These are phyloP conservation scores for Dendrolimus punctatus DNA, from an alignment of 1,140 invertebrate species.

Conservation along the genomic window DNA sequence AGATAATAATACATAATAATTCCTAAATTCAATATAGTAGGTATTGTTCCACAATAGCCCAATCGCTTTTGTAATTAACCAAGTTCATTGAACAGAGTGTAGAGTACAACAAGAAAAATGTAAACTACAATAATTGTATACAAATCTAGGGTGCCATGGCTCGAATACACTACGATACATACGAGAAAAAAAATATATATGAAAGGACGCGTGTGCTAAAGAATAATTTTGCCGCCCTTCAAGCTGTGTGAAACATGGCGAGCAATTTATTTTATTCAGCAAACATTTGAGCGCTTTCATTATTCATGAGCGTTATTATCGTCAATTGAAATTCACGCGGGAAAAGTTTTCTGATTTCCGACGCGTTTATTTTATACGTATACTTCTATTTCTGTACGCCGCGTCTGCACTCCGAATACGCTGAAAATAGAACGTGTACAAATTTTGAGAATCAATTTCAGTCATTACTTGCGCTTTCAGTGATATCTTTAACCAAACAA, in stretches of 20 bases:
- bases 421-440: too few relatives aligned
- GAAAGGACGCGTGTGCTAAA: too few relatives aligned
- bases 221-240: neutral
- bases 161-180: neutral
- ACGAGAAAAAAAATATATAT: neutral
- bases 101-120: too few relatives aligned
- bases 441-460: too few relatives aligned
- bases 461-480: too few relatives aligned
- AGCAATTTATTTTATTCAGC: conserved; percentile 5
- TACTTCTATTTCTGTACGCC: conserved; percentile 47
- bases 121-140: too few relatives aligned
- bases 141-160: neutral
- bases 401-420: conserved; percentile 46
- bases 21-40: too few relatives aligned
- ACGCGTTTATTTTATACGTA: conserved; percentile 11
- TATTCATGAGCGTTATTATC: conserved; percentile 7
- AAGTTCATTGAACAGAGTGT: too few relatives aligned
- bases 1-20: too few relatives aligned
- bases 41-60: too few relatives aligned
- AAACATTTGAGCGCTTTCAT: conserved; percentile 6
- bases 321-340: conserved; percentile 29
- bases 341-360: conserved; percentile 32
- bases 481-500: too few relatives aligned
- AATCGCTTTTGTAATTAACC: too few relatives aligned
- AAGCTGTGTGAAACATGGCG: conserved; percentile 1